Evolutionary conservation across 2,888 invertebrate species (phyloP).

Genomic region (Osmoderma eremita): DNA sequence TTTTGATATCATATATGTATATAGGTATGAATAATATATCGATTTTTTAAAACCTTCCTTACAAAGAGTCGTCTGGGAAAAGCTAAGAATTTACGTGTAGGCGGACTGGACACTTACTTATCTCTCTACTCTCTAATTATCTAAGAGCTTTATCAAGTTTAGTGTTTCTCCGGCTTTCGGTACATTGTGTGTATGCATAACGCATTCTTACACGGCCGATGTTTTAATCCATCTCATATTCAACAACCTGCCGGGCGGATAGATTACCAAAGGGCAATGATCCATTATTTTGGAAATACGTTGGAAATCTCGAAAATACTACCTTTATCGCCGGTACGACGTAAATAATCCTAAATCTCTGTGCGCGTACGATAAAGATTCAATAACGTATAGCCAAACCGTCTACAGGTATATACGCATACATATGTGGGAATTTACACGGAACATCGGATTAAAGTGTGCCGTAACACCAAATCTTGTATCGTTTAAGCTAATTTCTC

Average conservation of each 20-base stretch:
- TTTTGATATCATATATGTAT: conserved; percentile 13
- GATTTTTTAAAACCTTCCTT: conserved; percentile 41
- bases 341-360: conserved; percentile 34
- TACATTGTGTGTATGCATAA: conserved; percentile 52
- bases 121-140: conserved; percentile 61
- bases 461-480: conserved; percentile 34
- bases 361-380: conserved; percentile 36
- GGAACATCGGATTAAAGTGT: conserved; percentile 25
- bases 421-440: conserved; percentile 37
- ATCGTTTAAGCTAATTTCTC: conserved; percentile 38
- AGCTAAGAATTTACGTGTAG: conserved; percentile 51
- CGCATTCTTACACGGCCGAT: conserved; percentile 51
- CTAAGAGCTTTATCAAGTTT: conserved; percentile 61
- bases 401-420: no score
- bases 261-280: conserved; percentile 53
- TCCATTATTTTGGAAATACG: conserved; percentile 47
- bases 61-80: conserved; percentile 38
- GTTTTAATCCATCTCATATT: conserved; percentile 53
- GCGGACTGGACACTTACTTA: conserved; percentile 58
- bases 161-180: conserved; percentile 55
- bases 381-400: conserved; percentile 39
- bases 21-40: conserved; percentile 20
- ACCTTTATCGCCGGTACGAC: conserved; percentile 39
- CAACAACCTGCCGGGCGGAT: conserved; percentile 50
- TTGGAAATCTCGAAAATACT: conserved; percentile 48